Evolutionary conservation across 2,797 vertebrate genomes (phyloP), one percentile per base, ranked within the genome.

Genomic region (Macropus fuliginosus): DNA sequence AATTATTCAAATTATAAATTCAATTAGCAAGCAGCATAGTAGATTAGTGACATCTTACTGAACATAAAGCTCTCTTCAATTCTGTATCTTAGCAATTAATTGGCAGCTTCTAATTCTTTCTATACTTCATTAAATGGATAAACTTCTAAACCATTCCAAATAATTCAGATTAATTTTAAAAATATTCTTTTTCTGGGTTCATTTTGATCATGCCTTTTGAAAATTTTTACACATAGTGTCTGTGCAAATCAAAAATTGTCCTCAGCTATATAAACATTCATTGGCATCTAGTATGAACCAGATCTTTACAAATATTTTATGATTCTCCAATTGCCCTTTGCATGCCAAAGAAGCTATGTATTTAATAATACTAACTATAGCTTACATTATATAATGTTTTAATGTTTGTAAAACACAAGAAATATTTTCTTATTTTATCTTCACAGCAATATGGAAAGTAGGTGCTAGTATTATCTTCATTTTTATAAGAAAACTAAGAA

Each of bases 31-130:
- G 91, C 74, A 74, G 27, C 27, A 0, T 50, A 57, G 93, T 92
- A 91, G 96, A 93, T 0, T 46, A 94, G 91, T 96, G 93, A 95
- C 95, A 96, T 52, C 91, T 96, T 74, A 55, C 54, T 92, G 95
- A 96, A 93, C 66, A 91, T 54, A 92, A 81, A 95, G 52, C 27
- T 21, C 92, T 96, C 62, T 92, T 92, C 54, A 40, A 91, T 91
- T 95, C 95, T 94, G 91, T 95, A 93, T 93, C 94, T 97, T 96
- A 96, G 95, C 96, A 97, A 95, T 98, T 95, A 96, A 95, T 96
- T 94, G 55, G 24, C 93, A 52, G 28, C 57, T 29, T 93, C 55
- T 91, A 92, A 90, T 27, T 54, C 89, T 59, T 66, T 92, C 93
- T 24, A 91, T 91, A 91, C 28, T 81, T 93, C 93, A 93, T 21